phyloP scores from a whole-genome alignment of 1,140 invertebrate genomes.

The Rhyacophila brunnea region DNA sequence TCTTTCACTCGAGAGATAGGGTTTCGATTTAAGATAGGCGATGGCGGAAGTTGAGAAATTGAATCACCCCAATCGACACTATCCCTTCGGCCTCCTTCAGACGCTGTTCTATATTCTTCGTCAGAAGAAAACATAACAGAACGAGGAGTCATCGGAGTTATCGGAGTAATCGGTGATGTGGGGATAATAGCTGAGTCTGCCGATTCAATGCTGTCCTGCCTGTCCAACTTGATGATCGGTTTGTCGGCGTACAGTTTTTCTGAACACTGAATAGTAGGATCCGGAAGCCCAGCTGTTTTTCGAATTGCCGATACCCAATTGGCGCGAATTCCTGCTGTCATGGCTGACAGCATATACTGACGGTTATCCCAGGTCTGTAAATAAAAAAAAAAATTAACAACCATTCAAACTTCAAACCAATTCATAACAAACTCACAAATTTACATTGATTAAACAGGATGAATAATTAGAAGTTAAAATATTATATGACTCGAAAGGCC shows the following conservation, averaged over 20 bases:
- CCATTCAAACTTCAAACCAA: no score
- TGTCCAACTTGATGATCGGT: constrained; percentile 44
- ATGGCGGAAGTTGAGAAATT: constrained; percentile 64
- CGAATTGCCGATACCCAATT: constrained; percentile 90
- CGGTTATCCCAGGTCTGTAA: constrained; percentile 80
- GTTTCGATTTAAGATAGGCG: constrained; percentile 69
- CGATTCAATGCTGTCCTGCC: constrained; percentile 48
- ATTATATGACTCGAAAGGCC: no score
- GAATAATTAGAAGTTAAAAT: no score
- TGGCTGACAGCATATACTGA: constrained; percentile 79
- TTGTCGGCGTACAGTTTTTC: constrained; percentile 36
- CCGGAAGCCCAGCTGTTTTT: constrained; percentile 67
- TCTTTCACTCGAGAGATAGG: constrained; percentile 77
- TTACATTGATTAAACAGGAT: no score
- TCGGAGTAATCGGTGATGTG: constrained; percentile 54
- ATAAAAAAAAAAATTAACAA: constrained; percentile 35
- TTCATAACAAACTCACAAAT: no score
- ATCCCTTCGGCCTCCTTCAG: constrained; percentile 67
- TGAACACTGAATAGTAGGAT: constrained; percentile 41
- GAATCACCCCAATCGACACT: constrained; percentile 66
- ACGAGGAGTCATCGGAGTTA: constrained; percentile 62
- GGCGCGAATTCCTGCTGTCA: constrained; percentile 86
- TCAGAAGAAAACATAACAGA: constrained; percentile 76
- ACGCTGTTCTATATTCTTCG: constrained; percentile 82
- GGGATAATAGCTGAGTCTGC: constrained; percentile 45